phyloP scores from a whole-genome alignment of 2,113 vertebrate genomes.

The Tursiops truncatus region DNA sequence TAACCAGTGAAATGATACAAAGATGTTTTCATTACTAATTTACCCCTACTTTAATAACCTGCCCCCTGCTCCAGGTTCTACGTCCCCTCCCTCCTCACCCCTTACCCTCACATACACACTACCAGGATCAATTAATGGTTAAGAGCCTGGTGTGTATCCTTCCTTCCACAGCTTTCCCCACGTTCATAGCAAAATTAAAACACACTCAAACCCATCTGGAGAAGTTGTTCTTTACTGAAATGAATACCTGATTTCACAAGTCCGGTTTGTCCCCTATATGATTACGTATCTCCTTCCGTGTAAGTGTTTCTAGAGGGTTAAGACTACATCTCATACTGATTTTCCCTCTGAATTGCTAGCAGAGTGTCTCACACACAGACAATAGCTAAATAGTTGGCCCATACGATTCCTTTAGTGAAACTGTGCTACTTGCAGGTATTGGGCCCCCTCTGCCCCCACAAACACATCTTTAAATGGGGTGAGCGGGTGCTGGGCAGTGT shows the following conservation, averaged over 20 bases:
- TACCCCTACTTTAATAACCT: not conserved
- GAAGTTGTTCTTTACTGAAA: not conserved
- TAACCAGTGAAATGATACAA: not conserved
- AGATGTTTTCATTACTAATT: not conserved
- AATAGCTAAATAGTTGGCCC: not conserved
- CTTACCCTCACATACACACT: fast-evolving
- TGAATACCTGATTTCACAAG: not conserved
- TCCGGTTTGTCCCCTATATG: not conserved
- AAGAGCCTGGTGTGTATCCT: not conserved
- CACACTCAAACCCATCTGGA: not conserved
- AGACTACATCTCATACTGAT: too few relatives aligned
- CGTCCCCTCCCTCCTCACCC: not conserved
- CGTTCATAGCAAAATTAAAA: not conserved
- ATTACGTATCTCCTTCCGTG: not conserved
- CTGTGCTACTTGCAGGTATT: not conserved
- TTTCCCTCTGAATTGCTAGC: not conserved
- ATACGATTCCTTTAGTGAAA: not conserved
- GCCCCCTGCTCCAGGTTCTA: not conserved
- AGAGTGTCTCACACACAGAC: not conserved
- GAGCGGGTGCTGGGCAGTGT: not conserved
- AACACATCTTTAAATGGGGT: not conserved
- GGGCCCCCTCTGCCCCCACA: not conserved
- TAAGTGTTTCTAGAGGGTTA: not conserved
- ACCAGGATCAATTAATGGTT: not conserved
- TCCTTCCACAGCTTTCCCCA: not conserved